Evolutionary conservation across 2,113 vertebrate species (phyloP).

Genomic region (Aptenodytes forsteri): DNA sequence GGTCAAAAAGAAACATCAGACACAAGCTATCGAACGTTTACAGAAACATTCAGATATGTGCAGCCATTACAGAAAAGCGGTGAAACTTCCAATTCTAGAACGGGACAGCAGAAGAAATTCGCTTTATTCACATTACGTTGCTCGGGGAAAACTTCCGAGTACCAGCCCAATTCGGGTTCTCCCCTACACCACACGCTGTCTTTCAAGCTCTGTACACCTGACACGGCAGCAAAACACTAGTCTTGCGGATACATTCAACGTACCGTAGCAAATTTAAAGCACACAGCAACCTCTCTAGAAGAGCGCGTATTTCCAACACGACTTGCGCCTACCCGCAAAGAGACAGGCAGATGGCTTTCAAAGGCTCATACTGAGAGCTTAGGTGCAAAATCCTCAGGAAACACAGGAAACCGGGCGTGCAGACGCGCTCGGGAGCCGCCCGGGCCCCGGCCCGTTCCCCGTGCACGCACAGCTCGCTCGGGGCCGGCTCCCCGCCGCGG

Average conservation of each 20-base stretch:
- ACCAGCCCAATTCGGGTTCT: too few relatives aligned
- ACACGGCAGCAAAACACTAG: not conserved
- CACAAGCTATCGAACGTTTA: not conserved
- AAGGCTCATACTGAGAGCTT: too few relatives aligned
- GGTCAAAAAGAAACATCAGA: not conserved
- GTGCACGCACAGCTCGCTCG: not conserved
- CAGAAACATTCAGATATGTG: not conserved
- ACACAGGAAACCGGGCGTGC: fast-evolving
- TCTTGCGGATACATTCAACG: too few relatives aligned
- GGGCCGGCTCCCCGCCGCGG: not conserved
- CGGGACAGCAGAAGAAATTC: fast-evolving
- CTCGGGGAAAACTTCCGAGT: not conserved
- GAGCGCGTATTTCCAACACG: too few relatives aligned
- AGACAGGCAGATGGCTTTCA: not conserved
- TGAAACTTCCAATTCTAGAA: not conserved
- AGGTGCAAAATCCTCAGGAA: not conserved
- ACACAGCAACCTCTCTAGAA: too few relatives aligned
- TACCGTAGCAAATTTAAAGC: not conserved
- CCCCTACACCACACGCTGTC: not conserved
- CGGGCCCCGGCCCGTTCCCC: not conserved
- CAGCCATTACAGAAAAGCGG: not conserved
- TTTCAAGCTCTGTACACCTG: not conserved
- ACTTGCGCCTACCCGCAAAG: fast-evolving
- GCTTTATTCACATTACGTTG: not conserved
- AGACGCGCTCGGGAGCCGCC: not conserved